Conservation (phyloP, 92 coral and sea anemone genomes). For the Phenganax marumi region DNA sequence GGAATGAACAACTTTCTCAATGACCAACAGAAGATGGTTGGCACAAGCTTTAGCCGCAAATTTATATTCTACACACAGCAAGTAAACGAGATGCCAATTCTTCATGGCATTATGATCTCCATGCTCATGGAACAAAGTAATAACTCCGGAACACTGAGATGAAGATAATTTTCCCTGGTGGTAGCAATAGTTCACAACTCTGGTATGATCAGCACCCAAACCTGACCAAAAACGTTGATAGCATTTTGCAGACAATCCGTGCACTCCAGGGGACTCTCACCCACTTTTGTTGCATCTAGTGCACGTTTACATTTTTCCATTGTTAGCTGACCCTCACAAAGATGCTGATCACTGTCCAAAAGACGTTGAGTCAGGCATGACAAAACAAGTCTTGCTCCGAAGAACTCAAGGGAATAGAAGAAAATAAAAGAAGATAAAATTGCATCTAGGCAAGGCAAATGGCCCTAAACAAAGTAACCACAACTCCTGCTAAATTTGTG, state of each 20-base stretch:
- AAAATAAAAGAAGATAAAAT: constrained; percentile 11
- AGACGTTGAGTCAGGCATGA: background rate
- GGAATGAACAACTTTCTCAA: background rate
- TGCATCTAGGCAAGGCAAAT: background rate
- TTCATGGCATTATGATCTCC: background rate
- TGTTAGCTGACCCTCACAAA: constrained; percentile 41
- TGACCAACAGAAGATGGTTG: background rate
- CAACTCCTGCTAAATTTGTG: background rate
- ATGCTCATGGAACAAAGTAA: background rate
- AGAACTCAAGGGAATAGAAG: constrained; percentile 18
- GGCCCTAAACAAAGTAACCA: background rate
- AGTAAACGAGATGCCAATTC: background rate
- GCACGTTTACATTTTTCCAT: constrained; percentile 13
- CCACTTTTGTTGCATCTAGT: constrained; percentile 14
- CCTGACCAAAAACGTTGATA: background rate
- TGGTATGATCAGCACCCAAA: background rate
- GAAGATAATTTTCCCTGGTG: background rate
- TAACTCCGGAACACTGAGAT: background rate
- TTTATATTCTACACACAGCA: background rate
- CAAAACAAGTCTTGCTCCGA: constrained; percentile 31
- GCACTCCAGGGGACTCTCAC: constrained; percentile 33
- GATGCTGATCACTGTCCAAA: background rate
- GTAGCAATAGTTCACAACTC: background rate
- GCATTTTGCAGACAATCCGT: background rate
- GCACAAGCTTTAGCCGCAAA: background rate